phyloP scores from a whole-genome alignment of 35 echinoderm and acorn worm genomes.

The Ophioderma brevispina region DNA sequence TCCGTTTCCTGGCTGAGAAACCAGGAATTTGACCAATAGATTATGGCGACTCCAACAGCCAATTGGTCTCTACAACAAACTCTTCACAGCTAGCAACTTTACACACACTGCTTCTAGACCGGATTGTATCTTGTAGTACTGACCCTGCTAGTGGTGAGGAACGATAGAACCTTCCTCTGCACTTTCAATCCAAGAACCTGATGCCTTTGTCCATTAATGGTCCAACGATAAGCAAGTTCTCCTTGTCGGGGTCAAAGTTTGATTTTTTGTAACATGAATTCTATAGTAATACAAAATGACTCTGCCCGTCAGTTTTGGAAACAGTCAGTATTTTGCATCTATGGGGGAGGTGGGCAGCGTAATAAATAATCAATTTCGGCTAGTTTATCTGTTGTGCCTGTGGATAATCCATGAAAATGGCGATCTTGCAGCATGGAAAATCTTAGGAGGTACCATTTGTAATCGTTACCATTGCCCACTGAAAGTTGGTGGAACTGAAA shows the following conservation, averaged over 20 bases:
- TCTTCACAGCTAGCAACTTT: constrained; percentile 33
- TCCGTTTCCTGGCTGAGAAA: not conserved
- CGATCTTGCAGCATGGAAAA: too few species aligned
- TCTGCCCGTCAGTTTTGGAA: too few species aligned
- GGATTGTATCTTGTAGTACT: constrained; percentile 47
- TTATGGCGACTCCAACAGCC: not conserved
- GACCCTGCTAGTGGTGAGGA: constrained; percentile 3
- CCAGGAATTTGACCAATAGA: not conserved
- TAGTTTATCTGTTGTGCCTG: too few species aligned
- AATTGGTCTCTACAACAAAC: not conserved
- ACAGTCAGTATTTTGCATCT: too few species aligned
- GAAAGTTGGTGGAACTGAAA: too few species aligned
- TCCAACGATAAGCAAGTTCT: constrained; percentile 60
- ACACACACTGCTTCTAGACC: constrained; percentile 28
- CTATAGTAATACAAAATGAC: too few species aligned
- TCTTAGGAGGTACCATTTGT: too few species aligned
- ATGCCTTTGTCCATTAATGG: constrained; percentile 38
- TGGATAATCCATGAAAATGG: too few species aligned
- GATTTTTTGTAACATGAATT: too few species aligned
- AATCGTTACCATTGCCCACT: too few species aligned
- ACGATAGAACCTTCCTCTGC: not conserved
- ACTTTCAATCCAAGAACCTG: constrained; percentile 48
- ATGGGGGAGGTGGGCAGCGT: too few species aligned
- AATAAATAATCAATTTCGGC: too few species aligned
- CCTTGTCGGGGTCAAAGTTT: constrained; percentile 25